Evolutionary conservation across 2,888 invertebrate species (phyloP).

Genomic region (Neoitamus cyanurus): DNA sequence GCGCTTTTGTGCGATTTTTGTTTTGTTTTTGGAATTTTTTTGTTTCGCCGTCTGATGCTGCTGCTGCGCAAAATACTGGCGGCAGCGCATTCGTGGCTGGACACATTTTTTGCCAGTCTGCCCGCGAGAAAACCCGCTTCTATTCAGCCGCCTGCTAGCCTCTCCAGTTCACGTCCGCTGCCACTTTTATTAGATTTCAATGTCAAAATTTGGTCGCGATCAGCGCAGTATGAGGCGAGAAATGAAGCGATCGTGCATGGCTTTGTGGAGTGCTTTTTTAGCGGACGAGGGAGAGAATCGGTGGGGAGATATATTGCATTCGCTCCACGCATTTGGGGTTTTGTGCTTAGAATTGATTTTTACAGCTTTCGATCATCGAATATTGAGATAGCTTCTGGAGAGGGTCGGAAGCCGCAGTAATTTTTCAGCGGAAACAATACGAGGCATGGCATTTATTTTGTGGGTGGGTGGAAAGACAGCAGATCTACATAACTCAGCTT

Average conservation of each 20-base stretch:
- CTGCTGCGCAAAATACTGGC: neutral
- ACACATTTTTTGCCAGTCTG: constrained; percentile 11
- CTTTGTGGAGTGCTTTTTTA: neutral
- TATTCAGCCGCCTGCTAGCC: constrained; percentile 1
- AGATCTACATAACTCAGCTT: too few relatives aligned
- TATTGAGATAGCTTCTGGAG: neutral
- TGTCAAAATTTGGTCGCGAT: constrained; percentile 16
- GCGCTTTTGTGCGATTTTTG: neutral
- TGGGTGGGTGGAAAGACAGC: too few relatives aligned
- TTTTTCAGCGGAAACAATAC: too few relatives aligned
- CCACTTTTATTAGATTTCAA: constrained; percentile 19
- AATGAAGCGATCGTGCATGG: neutral
- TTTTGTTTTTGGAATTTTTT: neutral
- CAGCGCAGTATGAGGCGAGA: neutral
- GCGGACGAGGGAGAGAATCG: neutral
- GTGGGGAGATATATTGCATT: neutral
- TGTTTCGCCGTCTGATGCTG: neutral
- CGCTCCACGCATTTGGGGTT: neutral
- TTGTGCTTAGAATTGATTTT: neutral
- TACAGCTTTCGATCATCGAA: neutral
- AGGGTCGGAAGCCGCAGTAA: too few relatives aligned
- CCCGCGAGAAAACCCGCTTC: neutral
- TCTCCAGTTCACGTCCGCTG: neutral
- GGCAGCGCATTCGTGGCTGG: neutral
- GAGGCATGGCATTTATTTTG: too few relatives aligned